Conservation (phyloP, 2,113 vertebrate genomes). For the Callaeas wilsoni region DNA sequence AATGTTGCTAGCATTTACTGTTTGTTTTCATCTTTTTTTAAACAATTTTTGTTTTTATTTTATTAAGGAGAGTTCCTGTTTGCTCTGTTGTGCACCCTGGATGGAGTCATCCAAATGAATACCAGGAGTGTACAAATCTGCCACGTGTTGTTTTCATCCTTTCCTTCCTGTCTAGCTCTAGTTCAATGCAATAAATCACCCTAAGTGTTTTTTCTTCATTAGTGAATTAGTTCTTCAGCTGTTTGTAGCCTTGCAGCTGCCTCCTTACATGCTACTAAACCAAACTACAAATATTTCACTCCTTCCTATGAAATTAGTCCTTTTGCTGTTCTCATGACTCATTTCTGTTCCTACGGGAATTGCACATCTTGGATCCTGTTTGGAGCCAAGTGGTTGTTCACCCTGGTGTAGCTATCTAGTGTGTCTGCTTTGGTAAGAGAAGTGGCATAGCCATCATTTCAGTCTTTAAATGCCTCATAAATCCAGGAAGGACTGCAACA, state of each 20-base stretch:
- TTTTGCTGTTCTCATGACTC: not conserved
- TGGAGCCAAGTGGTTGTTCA: not conserved
- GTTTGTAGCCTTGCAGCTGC: not conserved
- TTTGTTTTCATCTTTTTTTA: not conserved
- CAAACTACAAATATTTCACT: not conserved
- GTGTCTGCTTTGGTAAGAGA: not conserved
- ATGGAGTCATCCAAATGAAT: not conserved
- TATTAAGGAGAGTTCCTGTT: not conserved
- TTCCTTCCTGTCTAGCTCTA: not conserved
- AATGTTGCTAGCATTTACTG: not conserved
- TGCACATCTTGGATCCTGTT: not conserved
- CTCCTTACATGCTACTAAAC: not conserved
- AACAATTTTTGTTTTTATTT: not conserved
- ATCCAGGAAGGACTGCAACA: not conserved
- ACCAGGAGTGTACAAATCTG: not conserved
- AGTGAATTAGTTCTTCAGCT: not conserved
- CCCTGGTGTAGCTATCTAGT: not conserved
- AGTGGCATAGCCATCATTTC: not conserved
- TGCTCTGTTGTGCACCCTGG: not conserved
- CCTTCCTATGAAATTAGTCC: not conserved
- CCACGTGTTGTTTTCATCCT: not conserved
- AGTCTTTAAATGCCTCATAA: not conserved
- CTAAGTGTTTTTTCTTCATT: not conserved
- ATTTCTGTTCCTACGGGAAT: not conserved
- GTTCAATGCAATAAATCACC: not conserved